Evolutionary conservation across 1,140 invertebrate species (phyloP).

Genomic region (Orius insidiosus): DNA sequence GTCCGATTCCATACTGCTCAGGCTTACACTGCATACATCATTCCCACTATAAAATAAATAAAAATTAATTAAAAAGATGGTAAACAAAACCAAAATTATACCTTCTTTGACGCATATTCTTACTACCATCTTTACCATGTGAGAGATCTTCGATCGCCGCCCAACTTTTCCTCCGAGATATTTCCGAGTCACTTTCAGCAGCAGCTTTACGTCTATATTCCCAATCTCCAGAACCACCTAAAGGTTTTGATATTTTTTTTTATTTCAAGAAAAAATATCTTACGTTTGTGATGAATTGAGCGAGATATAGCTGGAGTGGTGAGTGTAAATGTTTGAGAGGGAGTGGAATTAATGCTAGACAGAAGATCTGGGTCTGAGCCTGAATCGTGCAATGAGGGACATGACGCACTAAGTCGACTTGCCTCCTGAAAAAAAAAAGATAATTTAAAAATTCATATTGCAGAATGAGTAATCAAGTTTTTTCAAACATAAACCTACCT

Average conservation of each 20-base stretch:
- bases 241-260: not conserved
- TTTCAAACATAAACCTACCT: constrained; percentile 18
- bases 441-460: not conserved
- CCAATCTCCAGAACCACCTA: constrained; percentile 21
- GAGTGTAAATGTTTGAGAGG: constrained; percentile 25
- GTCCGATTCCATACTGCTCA: constrained; percentile 56
- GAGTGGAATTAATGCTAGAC: constrained; percentile 30
- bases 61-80: not conserved
- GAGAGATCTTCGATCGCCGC: constrained; percentile 49
- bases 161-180: constrained; percentile 58
- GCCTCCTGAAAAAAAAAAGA: constrained; percentile 18
- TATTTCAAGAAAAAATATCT: not conserved
- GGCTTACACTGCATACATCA: constrained; percentile 36
- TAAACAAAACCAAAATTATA: constrained; percentile 18
- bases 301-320: constrained; percentile 21
- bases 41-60: constrained; percentile 7
- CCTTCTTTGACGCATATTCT: constrained; percentile 35
- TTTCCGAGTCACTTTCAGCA: constrained; percentile 24
- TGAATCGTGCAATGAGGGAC: constrained; percentile 43
- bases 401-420: constrained; percentile 48
- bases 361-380: constrained; percentile 31
- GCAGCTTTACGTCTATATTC: constrained; percentile 12
- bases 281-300: constrained; percentile 13
- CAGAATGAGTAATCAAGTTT: too few species aligned
- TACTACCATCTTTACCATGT: constrained; percentile 27